A percentile compares a stretch with the other conserved stretches of the same genome.
These are phyloP conservation scores for Anabas testudineus DNA, from an alignment of 2,797 vertebrate species.

Conservation along the genomic window DNA sequence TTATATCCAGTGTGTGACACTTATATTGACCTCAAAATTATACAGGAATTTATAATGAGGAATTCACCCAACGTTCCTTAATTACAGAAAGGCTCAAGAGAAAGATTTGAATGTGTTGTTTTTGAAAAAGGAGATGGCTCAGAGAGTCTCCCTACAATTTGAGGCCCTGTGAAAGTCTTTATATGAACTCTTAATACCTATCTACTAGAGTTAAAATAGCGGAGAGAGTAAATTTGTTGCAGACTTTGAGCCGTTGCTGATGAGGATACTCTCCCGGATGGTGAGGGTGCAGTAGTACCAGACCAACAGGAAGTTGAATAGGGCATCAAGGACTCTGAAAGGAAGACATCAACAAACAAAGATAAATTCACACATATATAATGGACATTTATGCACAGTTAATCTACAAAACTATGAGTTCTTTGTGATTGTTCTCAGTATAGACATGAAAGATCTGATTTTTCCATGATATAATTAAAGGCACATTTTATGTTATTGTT, in stretches of 20 bases:
- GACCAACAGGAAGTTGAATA: slow-evolving; percentile 97
- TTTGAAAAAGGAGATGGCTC: background rate
- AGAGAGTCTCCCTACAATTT: background rate
- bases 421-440: too few relatives aligned
- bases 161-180: background rate
- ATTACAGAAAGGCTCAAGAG: background rate
- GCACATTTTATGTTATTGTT: too few relatives aligned
- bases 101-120: too few relatives aligned
- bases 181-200: background rate
- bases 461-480: too few relatives aligned
- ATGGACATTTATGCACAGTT: too few relatives aligned
- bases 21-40: background rate
- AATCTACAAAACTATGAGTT: too few relatives aligned
- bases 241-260: slow-evolving; percentile 96
- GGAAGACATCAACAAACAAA: background rate
- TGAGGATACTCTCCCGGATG: slow-evolving; percentile 95
- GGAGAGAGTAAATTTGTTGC: background rate
- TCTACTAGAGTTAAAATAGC: background rate
- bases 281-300: slow-evolving; percentile 99
- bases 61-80: background rate
- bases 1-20: background rate
- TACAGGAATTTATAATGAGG: background rate
- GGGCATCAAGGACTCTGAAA: slow-evolving; percentile 90
- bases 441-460: too few relatives aligned
- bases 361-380: slow-evolving; percentile 11